Conservation (phyloP, 2,888 invertebrate genomes). For the Synanthedon myopaeformis region DNA sequence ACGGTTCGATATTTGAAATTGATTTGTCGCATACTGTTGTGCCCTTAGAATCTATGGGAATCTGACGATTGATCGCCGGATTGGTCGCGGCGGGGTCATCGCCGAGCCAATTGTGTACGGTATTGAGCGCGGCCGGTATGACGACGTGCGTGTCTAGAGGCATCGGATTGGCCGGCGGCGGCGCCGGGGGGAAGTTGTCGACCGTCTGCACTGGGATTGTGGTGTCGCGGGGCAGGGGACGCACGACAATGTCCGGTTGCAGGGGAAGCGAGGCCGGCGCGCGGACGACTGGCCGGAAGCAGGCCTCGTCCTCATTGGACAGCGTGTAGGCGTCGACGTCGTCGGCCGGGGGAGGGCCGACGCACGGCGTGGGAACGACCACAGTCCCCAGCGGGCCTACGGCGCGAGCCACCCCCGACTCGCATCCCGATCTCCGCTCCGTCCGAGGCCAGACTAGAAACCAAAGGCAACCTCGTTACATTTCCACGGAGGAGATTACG, state of each 20-base stretch:
- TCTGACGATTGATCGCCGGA: background rate
- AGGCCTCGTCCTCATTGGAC: conserved; percentile 74
- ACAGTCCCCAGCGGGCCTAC: conserved; percentile 84
- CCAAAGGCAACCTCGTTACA: conserved; percentile 81
- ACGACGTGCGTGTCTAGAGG: conserved; percentile 23
- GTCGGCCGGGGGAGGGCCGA: conserved; percentile 41
- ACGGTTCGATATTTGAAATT: background rate
- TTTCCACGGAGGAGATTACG: conserved; percentile 24
- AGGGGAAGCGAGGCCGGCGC: conserved; percentile 48
- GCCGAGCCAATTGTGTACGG: conserved; percentile 4
- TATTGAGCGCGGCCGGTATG: conserved; percentile 21
- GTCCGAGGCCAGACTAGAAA: conserved; percentile 74
- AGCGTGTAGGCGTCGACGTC: conserved; percentile 50
- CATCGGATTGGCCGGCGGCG: conserved; percentile 12
- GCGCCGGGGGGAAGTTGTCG: conserved; percentile 7
- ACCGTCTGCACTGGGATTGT: conserved; percentile 45
- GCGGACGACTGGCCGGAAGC: conserved; percentile 76
- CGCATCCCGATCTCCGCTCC: conserved; percentile 22
- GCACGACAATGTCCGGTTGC: conserved; percentile 23
- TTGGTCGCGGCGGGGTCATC: background rate
- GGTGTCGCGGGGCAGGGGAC: conserved; percentile 41
- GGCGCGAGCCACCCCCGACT: conserved; percentile 73
- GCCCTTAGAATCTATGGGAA: background rate
- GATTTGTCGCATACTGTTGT: background rate
- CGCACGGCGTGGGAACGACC: conserved; percentile 25